These are phyloP conservation scores for Heteromormyrus szaboi DNA, from an alignment of 2,797 vertebrate species.

Conservation along the genomic window DNA sequence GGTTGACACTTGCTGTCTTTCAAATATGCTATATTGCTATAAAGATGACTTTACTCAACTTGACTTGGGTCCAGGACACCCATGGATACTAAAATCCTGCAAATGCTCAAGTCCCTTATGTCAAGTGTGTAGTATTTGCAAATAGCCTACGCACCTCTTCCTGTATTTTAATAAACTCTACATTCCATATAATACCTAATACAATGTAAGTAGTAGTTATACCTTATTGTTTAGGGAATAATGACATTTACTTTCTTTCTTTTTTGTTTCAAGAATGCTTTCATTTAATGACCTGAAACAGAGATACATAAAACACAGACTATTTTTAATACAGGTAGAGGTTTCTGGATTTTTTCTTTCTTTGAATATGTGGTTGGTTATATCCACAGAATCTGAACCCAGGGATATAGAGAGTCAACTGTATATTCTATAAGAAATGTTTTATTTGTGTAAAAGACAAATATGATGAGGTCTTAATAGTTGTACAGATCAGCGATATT, in stretches of 20 bases:
- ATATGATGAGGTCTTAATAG: neutral
- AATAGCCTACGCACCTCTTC: neutral
- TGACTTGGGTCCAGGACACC: neutral
- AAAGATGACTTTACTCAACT: neutral
- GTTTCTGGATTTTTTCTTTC: neutral
- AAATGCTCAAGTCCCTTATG: neutral
- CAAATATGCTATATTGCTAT: neutral
- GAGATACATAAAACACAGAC: neutral
- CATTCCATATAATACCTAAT: neutral
- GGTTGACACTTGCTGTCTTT: neutral
- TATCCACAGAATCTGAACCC: neutral
- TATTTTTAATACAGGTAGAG: neutral
- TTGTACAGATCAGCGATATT: neutral
- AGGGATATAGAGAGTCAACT: neutral
- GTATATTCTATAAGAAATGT: neutral
- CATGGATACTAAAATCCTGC: neutral
- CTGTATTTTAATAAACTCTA: neutral
- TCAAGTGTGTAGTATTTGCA: neutral
- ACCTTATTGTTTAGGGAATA: neutral
- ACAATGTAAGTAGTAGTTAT: neutral
- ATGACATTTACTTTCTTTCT: neutral
- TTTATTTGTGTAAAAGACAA: neutral
- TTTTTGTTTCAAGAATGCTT: neutral
- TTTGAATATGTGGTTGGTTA: neutral
- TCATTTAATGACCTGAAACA: neutral